Base-by-base conservation (phyloP, 2,797 vertebrate species). In the Discoglossus pictus region DNA sequence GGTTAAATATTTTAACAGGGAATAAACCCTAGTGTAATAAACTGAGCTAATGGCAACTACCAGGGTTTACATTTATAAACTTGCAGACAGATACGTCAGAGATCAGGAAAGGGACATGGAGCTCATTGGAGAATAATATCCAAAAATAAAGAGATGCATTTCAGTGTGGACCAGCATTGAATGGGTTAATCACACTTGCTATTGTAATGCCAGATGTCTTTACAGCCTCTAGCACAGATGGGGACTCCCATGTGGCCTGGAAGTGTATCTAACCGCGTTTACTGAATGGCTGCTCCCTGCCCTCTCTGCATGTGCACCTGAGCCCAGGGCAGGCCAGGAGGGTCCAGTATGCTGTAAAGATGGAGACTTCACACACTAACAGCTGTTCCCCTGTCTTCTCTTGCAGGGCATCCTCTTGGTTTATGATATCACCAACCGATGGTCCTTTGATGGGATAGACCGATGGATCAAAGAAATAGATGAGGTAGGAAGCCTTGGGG, bases 401-500 rank as follows among this genome's bases (percentile, higher is more conserved):
- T 68, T 42, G 0, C 78, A 99, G 97, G 97, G 97, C n/a, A 99
- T 99, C 75, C 90, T 99, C 59, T 86, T 99, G 52, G 97, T 99
- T 2, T 99, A 99, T 1, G 97, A 99, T 80, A 99, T 99, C 85
- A 99, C 97, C 4, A 99, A 99, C 51, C 90, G 89, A 72, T 99
- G 97, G 97, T 99, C 97, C 11, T 99, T 99, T 18, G 97, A 97
- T 20, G 97, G 97, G 25, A 99, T 99, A 63, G 96, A 99, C 76
- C 89, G 97, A 5, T 99, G 97, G 97, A 99, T 99, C 78, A 90
- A 96, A 68, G 97, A 99, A 82, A 98, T 99, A 11, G 97, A 99
- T 44, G 97, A 99, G 93, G 97, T 98, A 82, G 78, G 4, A 4
- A 17, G 2, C 17, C 31, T 12, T 24, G 5, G 6, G 35, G 13